phyloP scores from a whole-genome alignment of 2,888 invertebrate species.

The Eubasilissa splendida region DNA sequence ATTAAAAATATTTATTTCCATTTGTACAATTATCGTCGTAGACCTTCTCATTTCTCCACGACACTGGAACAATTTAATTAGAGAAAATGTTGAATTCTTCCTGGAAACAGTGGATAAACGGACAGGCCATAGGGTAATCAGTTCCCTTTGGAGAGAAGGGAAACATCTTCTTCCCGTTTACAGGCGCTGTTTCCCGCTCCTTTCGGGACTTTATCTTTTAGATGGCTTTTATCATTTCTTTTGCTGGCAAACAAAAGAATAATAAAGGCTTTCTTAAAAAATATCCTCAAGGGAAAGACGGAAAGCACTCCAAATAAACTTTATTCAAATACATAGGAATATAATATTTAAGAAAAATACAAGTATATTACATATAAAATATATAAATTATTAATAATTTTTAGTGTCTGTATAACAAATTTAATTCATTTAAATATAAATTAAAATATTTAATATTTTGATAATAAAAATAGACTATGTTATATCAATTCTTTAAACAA shows the following conservation, averaged over 20 bases:
- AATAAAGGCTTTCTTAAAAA: slow-evolving; percentile 49
- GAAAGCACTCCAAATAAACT: slow-evolving; percentile 35
- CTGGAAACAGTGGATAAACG: slow-evolving; percentile 3
- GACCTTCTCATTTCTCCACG: slow-evolving; percentile 23
- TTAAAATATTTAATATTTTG: no score
- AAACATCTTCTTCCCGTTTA: slow-evolving; percentile 24
- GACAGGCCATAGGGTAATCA: slow-evolving; percentile 49
- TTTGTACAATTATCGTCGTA: background rate
- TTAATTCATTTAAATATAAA: no score
- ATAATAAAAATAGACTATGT: no score
- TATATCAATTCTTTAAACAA: no score
- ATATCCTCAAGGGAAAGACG: slow-evolving; percentile 23
- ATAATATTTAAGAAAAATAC: no score
- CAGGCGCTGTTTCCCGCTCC: slow-evolving; percentile 34
- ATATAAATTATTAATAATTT: no score
- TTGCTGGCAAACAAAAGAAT: slow-evolving; percentile 49
- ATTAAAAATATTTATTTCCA: background rate
- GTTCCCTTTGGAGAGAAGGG: slow-evolving; percentile 36
- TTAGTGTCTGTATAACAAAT: no score
- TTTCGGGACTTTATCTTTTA: slow-evolving; percentile 41
- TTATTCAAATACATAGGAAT: slow-evolving; percentile 8
- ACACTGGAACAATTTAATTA: slow-evolving; percentile 47
- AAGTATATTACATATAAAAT: no score
- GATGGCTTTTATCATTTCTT: slow-evolving; percentile 48
- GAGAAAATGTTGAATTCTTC: slow-evolving; percentile 28